Evolutionary conservation across 1,140 invertebrate genomes (phyloP).

Genomic region (Caenorhabditis briggsae): DNA sequence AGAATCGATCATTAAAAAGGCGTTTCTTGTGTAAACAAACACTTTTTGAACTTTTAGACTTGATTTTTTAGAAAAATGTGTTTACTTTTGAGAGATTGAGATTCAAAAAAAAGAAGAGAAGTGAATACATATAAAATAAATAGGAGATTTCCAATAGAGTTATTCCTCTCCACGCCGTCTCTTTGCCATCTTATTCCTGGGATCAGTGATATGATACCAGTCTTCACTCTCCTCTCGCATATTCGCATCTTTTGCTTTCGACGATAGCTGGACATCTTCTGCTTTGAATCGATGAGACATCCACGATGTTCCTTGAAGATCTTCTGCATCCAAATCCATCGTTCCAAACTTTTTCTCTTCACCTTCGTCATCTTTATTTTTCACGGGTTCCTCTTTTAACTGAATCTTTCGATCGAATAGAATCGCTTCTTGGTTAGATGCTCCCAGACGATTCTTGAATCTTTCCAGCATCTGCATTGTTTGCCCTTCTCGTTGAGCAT

Average conservation of each 20-base stretch:
- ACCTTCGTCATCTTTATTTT: constrained; percentile 68
- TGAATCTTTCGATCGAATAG: constrained; percentile 78
- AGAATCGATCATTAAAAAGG: neutral
- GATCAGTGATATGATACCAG: constrained; percentile 90
- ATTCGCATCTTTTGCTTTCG: constrained; percentile 94
- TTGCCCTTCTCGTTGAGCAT: constrained; percentile 60
- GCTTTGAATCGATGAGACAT: constrained; percentile 84
- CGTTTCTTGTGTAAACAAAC: constrained; percentile 29
- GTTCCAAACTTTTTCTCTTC: constrained; percentile 70
- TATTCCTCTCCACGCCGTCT: constrained; percentile 83
- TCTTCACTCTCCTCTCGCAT: constrained; percentile 86
- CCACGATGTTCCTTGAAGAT: constrained; percentile 78
- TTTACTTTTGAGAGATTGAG: neutral
- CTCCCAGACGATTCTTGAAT: constrained; percentile 86
- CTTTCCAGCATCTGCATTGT: constrained; percentile 86
- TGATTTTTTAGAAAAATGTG: neutral
- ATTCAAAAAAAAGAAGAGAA: constrained; percentile 11
- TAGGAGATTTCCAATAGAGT: neutral
- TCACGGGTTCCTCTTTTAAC: constrained; percentile 77
- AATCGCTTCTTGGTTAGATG: constrained; percentile 79
- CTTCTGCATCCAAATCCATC: constrained; percentile 71
- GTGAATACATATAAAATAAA: neutral
- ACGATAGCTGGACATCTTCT: constrained; percentile 84
- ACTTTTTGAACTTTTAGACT: neutral
- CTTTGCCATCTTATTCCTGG: constrained; percentile 92